Evolutionary conservation across 2,113 vertebrate species (phyloP).

Genomic region (Seriola quinqueradiata): DNA sequence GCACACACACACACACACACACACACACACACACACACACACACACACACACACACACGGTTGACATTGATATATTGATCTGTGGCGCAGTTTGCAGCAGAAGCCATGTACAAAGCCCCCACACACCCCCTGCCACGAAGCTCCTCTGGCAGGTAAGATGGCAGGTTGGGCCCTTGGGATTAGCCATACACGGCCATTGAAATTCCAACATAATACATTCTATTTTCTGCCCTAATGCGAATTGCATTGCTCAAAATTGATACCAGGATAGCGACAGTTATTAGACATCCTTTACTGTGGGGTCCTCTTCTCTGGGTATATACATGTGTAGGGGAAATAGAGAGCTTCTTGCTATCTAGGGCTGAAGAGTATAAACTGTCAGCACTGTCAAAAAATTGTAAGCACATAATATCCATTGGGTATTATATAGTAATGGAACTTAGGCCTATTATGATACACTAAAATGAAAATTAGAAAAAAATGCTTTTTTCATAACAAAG

Average conservation of each 20-base stretch:
- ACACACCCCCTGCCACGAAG: background rate
- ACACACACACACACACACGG: constrained; percentile 20
- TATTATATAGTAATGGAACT: background rate
- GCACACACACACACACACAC: too few relatives aligned
- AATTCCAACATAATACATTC: constrained; percentile 42
- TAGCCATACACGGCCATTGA: constrained; percentile 25
- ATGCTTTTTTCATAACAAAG: background rate
- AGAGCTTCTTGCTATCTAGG: background rate
- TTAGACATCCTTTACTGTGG: constrained; percentile 8
- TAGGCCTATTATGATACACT: background rate
- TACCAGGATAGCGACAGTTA: constrained; percentile 12
- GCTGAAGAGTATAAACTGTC: background rate
- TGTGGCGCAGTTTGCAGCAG: constrained; percentile 44
- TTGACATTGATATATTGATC: constrained; percentile 63
- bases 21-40: too few relatives aligned
- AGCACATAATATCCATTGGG: background rate
- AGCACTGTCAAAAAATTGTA: background rate
- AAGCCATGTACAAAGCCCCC: constrained; percentile 21
- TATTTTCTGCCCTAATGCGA: constrained; percentile 49
- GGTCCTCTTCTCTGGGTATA: constrained; percentile 1
- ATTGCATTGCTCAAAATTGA: constrained; percentile 45
- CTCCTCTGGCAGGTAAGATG: constrained; percentile 30
- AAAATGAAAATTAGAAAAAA: background rate
- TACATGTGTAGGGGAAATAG: constrained; percentile 15
- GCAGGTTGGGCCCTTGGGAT: constrained; percentile 31